A percentile compares a stretch with the other conserved stretches of the same genome.
Conservation (phyloP, 2,113 vertebrate species). For the Ceratotherium simum region DNA sequence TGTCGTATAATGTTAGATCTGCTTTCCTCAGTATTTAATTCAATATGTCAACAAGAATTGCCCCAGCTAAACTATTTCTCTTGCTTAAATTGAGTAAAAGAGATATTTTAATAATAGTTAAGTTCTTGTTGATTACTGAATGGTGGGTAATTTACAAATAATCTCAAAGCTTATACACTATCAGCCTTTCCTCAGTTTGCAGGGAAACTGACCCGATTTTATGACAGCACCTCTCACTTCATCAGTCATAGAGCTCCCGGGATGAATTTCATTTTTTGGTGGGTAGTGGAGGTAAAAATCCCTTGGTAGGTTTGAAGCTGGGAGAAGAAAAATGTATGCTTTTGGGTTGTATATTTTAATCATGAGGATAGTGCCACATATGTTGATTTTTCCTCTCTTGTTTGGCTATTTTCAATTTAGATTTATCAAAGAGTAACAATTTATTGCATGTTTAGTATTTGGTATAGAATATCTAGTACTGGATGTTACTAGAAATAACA, state of each 20-base stretch:
- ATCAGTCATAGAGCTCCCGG: not conserved
- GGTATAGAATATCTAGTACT: not conserved
- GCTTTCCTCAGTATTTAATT: not conserved
- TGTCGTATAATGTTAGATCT: not conserved
- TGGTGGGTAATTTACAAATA: slow-evolving; percentile 2
- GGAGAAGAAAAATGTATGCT: slow-evolving; percentile 19
- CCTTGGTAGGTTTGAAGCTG: slow-evolving; percentile 15
- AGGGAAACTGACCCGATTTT: not conserved
- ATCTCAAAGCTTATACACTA: not conserved
- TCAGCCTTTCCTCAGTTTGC: slow-evolving; percentile 8
- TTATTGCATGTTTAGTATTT: slow-evolving; percentile 46
- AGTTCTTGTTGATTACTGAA: not conserved
- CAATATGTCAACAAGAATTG: slow-evolving; percentile 12
- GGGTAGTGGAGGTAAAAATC: slow-evolving; percentile 3
- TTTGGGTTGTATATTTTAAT: slow-evolving; percentile 41
- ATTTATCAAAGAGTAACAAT: slow-evolving; percentile 47
- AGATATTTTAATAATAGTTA: slow-evolving; percentile 34
- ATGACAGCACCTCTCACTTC: not conserved
- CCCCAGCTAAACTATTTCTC: not conserved
- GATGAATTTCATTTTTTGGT: slow-evolving; percentile 49
- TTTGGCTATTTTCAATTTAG: slow-evolving; percentile 60
- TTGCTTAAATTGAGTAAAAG: not conserved
- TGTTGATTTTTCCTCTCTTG: not conserved
- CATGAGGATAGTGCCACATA: not conserved
- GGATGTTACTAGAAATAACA: slow-evolving; percentile 27